Evolutionary conservation across 2,888 invertebrate species (phyloP), one percentile per base, ranked within the genome.

Genomic region (Odontocolon sp.): DNA sequence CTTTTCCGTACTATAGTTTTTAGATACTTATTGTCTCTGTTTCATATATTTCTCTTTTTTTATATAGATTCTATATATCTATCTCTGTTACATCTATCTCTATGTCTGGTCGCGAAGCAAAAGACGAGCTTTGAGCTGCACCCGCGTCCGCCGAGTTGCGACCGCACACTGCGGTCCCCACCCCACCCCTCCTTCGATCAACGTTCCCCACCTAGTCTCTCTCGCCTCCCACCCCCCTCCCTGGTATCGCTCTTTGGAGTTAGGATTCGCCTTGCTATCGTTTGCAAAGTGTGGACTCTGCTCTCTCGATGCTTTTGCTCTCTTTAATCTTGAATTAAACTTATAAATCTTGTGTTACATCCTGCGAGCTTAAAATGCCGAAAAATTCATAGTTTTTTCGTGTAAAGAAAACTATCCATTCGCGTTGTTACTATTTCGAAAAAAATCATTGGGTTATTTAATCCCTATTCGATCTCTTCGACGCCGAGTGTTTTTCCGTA

Each of bases 81-180:
- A 28, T 33, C 23, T 40, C 42, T 54, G 5, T 31, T 11, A 57
- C 40, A 14, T 72, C 57, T 64, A 33, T 68, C 36, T 66, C 66
- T 54, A 64, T 77, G 61, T 61, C 38, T 67, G 9, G 31, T 52
- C 45, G 66, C 45, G 54, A n/a, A 61, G 40, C 54, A 64, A 42
- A 77, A 66, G 76, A 81, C 78, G 79, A 81, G 78, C 78, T 81
- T 78, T 66, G 68, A 81, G 81, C 80, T 68, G 76, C 78, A 85
- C 83, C 86, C 84, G 79, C 82, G 82, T 82, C 83, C 83, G 84
- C 82, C 86, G 86, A 86, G 84, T 84, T 82, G 84, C 87, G 83
- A 86, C 83, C 86, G 86, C 83, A 87, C 85, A 88, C 88, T 88
- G 85, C 84, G 82, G 84, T 82, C 83, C 86, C 81, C 82, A 83